These are phyloP conservation scores for Pyxicephalus adspersus DNA, from an alignment of 2,113 vertebrate genomes.

Conservation along the genomic window DNA sequence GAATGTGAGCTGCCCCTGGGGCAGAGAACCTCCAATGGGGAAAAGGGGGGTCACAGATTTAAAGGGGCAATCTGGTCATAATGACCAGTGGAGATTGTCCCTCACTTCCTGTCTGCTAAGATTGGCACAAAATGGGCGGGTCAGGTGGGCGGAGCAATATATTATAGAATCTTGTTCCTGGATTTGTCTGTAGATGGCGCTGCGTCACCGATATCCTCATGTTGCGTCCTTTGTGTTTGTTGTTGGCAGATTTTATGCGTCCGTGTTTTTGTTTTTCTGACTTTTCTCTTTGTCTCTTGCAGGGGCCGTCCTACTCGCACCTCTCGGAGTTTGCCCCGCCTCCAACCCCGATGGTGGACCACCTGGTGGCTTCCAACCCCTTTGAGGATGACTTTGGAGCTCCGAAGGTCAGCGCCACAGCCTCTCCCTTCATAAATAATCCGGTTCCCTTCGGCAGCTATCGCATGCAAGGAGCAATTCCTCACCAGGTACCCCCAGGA, in stretches of 20 bases:
- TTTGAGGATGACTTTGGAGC: conserved; percentile 96
- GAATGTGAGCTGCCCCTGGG: too few species aligned
- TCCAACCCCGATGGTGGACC: conserved; percentile 96
- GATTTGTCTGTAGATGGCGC: not conserved
- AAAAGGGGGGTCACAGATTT: too few species aligned
- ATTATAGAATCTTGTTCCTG: too few species aligned
- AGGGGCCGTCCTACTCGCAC: conserved; percentile 93
- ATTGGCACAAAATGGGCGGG: too few species aligned
- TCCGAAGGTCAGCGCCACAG: conserved; percentile 77
- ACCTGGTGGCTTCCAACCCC: conserved; percentile 95
- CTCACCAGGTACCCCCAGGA: conserved; percentile 76
- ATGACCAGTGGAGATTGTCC: too few species aligned
- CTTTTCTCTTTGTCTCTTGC: conserved; percentile 13
- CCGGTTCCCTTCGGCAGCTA: conserved; percentile 77
- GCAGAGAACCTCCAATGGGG: too few species aligned
- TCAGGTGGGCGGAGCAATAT: too few species aligned
- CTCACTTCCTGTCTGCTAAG: too few species aligned
- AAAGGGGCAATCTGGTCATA: too few species aligned
- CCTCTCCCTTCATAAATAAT: conserved; percentile 82
- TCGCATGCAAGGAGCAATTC: conserved; percentile 78
- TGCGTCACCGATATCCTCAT: not conserved
- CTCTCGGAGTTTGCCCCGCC: conserved; percentile 97
- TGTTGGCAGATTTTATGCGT: too few species aligned
- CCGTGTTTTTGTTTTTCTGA: too few species aligned
- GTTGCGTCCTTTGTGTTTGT: not conserved